These are phyloP conservation scores for Halyomorpha halys DNA, from an alignment of 1,140 invertebrate genomes.

Conservation along the genomic window DNA sequence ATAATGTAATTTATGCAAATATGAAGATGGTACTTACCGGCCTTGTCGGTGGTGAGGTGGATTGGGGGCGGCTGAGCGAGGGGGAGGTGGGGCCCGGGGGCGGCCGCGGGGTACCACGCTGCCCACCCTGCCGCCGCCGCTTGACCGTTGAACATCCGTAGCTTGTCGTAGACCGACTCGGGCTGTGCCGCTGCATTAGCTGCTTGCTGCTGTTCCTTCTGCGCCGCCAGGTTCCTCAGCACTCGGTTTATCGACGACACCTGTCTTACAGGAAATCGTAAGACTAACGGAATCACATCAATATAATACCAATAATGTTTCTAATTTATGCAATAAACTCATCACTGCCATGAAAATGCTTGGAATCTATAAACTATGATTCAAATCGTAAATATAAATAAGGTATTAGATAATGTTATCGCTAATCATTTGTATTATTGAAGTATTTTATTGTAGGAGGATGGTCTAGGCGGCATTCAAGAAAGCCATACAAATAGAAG, in stretches of 20 bases:
- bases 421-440: too few relatives aligned
- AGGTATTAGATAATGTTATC: too few relatives aligned
- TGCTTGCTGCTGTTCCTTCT: conserved; percentile 62
- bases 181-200: conserved; percentile 38
- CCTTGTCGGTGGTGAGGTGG: conserved; percentile 20
- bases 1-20: too few relatives aligned
- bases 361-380: too few relatives aligned
- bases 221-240: conserved; percentile 83
- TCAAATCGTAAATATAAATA: too few relatives aligned
- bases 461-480: too few relatives aligned
- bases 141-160: conserved; percentile 72
- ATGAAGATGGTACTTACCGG: neutral
- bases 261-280: conserved; percentile 40
- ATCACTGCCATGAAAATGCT: too few relatives aligned
- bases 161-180: conserved; percentile 71
- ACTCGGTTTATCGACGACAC: conserved; percentile 98
- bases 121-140: conserved; percentile 38
- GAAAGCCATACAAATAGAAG: too few relatives aligned
- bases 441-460: too few relatives aligned
- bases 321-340: too few relatives aligned
- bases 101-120: conserved; percentile 25
- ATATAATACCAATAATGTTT: too few relatives aligned
- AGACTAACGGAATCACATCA: too few relatives aligned
- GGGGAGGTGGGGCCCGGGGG: conserved; percentile 26
- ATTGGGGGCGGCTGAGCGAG: conserved; percentile 21